A percentile compares a stretch with the other conserved stretches of the same genome.
Conservation (phyloP, 2,888 invertebrate species). For the Minunthozetes semirufus region DNA sequence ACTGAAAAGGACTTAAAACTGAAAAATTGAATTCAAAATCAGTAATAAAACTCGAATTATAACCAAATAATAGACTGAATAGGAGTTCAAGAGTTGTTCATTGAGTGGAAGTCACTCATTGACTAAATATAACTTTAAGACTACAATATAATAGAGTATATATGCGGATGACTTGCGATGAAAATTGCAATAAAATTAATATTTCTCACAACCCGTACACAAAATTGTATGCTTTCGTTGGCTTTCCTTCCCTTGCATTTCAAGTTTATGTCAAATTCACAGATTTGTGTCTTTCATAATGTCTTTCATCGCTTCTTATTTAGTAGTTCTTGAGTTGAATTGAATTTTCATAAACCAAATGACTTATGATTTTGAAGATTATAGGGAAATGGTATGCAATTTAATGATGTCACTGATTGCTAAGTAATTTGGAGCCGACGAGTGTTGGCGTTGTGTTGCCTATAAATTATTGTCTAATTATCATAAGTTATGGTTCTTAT, state of each 20-base stretch:
- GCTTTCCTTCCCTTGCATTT: background rate
- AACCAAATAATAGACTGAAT: background rate
- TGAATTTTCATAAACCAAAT: no score
- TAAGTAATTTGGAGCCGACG: no score
- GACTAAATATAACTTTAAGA: background rate
- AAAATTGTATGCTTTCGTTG: background rate
- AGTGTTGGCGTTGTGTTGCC: no score
- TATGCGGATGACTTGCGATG: background rate
- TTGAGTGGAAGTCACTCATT: background rate
- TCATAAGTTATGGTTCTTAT: background rate
- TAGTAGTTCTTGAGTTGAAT: no score
- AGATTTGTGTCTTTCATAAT: no score
- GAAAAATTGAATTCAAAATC: background rate
- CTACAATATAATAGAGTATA: background rate
- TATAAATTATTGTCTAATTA: no score
- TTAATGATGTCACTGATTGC: no score
- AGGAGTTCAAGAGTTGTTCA: background rate
- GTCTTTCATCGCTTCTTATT: no score
- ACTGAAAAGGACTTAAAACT: background rate
- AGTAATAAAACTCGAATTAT: background rate
- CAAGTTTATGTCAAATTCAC: no score
- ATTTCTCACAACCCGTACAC: background rate
- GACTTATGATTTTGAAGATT: no score
- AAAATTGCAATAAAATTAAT: background rate
- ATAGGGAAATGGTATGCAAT: no score